Conservation (phyloP, 2,797 vertebrate genomes). For the Poecile montanus region DNA sequence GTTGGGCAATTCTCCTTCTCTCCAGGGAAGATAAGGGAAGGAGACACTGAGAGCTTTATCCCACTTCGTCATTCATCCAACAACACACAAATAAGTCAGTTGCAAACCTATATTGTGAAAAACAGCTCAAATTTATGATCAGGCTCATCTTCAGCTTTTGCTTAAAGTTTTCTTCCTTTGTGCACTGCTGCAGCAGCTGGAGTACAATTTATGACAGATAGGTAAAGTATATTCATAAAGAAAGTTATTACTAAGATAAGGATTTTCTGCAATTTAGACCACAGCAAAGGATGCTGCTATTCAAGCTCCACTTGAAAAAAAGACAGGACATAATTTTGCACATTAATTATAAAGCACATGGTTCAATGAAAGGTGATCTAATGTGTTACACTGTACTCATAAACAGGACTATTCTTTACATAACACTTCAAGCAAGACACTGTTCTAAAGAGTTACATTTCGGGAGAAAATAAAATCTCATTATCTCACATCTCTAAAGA, state of each 20-base stretch:
- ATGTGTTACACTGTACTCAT: not conserved
- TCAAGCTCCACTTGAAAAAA: constrained; percentile 7
- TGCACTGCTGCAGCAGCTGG: not conserved
- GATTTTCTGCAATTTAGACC: constrained; percentile 10
- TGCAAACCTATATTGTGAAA: not conserved
- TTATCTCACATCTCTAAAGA: constrained; percentile 30
- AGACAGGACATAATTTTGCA: not conserved
- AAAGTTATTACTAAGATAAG: constrained; percentile 11
- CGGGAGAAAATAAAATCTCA: not conserved
- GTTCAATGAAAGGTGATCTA: constrained; percentile 14
- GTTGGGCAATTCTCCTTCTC: not conserved
- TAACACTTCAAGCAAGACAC: not conserved
- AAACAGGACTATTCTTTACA: not conserved
- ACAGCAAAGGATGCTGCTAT: constrained; percentile 12
- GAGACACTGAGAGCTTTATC: not conserved
- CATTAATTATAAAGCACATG: not conserved
- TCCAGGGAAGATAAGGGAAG: not conserved
- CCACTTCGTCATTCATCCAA: not conserved
- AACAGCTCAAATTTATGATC: not conserved
- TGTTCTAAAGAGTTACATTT: not conserved
- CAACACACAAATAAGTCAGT: not conserved
- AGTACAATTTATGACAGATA: not conserved
- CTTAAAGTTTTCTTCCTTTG: not conserved
- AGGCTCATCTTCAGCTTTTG: not conserved
- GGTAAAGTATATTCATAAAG: not conserved